Evolutionary conservation across 2,797 vertebrate genomes (phyloP).

Genomic region (Gymnothorax reevesii): DNA sequence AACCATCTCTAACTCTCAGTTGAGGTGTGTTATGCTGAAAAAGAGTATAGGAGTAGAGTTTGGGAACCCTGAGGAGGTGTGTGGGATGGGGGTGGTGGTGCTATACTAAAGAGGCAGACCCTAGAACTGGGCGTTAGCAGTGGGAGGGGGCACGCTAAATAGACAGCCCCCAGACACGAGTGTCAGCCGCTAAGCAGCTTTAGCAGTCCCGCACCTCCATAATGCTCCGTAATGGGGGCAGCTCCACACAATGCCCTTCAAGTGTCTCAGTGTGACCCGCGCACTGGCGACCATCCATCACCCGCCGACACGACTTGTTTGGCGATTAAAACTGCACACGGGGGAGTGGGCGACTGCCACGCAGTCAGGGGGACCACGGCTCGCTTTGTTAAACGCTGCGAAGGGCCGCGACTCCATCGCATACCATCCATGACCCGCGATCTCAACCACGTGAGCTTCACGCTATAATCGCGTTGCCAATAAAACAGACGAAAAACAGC

Average conservation of each 20-base stretch:
- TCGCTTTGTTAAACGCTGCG: slow-evolving; percentile 69
- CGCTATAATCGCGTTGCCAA: slow-evolving; percentile 41
- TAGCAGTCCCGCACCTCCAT: slow-evolving; percentile 45
- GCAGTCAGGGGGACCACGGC: slow-evolving; percentile 72
- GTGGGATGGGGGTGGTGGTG: not conserved
- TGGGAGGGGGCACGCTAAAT: slow-evolving; percentile 25
- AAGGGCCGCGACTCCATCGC: slow-evolving; percentile 61
- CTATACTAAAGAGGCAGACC: slow-evolving; percentile 23
- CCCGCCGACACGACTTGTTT: slow-evolving; percentile 68
- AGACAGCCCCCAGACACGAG: slow-evolving; percentile 16
- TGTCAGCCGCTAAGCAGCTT: slow-evolving; percentile 58
- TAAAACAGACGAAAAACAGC: not conserved
- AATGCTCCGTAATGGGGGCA: slow-evolving; percentile 59
- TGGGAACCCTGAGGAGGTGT: too few relatives aligned
- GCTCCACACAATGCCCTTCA: slow-evolving; percentile 57
- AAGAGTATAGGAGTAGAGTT: too few relatives aligned
- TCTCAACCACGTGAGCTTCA: slow-evolving; percentile 68
- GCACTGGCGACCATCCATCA: slow-evolving; percentile 70
- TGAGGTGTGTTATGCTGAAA: too few relatives aligned
- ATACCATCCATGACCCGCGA: slow-evolving; percentile 57
- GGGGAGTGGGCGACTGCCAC: slow-evolving; percentile 60
- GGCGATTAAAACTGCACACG: slow-evolving; percentile 67
- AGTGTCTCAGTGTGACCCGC: slow-evolving; percentile 56
- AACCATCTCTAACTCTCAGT: too few relatives aligned
- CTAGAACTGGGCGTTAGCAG: not conserved